Base-by-base conservation (phyloP, 2,888 invertebrate species). In the Pteria penguin region DNA sequence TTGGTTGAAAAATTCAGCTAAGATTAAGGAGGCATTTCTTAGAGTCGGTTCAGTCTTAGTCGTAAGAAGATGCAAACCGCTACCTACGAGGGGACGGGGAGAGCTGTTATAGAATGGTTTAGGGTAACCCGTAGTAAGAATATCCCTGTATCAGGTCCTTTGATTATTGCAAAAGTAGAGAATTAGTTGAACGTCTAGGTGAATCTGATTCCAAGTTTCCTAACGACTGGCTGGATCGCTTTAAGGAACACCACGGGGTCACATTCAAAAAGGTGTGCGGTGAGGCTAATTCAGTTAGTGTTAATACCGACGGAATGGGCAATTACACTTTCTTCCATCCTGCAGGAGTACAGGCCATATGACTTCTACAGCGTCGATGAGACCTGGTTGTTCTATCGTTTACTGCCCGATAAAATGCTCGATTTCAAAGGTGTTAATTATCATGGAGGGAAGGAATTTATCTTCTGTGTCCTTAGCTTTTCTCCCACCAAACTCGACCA, bases 281-380 rank as follows among this genome's bases (percentile, higher is more conserved):
- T 14, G 84, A 83, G 58, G 32, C 72, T 4, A 77, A 72, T 5
- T 74, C 79, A 18, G 81, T 81, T 1, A 45, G 76, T 61, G 5
- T 4, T 1, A 22, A 14, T 2, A 62, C 55, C 4, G n/a, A 22
- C 2, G 73, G 36, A 18, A 70, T 78, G 32, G 36, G 60, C n/a
- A 72, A 75, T 0, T 82, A 79, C 79, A 18, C 60, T 11, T 14
- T 11, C 2, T 32, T 33, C 14, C 57, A 4, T 80, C 2, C 18
- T 72, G 22, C 54, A 68, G 26, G 55, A 62, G 1, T 82, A 76
- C 68, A 3, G 22, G 0, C 75, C 82, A 24, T 24, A 62, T 24
- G 74, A 84, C 61, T 76, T 81, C n/a, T 82, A 60, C 69, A 81
- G 82, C 58, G 72, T 77, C 5, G 83, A 84, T 65, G 83, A 84